A percentile compares a stretch with the other conserved stretches of the same genome.
Evolutionary conservation across 2,113 vertebrate species (phyloP).

Genomic region (Paradisaea rubra): DNA sequence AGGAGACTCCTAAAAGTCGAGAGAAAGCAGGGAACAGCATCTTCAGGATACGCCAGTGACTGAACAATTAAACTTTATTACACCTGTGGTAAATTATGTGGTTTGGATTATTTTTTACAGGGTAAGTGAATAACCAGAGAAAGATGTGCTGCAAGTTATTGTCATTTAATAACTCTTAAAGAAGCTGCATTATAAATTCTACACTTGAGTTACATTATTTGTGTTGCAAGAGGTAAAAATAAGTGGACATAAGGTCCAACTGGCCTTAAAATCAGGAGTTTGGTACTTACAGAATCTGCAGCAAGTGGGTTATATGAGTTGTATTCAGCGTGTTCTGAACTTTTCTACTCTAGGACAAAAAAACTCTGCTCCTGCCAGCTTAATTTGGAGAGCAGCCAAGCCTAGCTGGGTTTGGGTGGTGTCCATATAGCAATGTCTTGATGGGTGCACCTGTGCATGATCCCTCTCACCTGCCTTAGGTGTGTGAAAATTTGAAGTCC

Average conservation of each 20-base stretch:
- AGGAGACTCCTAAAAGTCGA: not conserved
- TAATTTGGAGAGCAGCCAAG: not conserved
- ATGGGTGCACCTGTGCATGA: not conserved
- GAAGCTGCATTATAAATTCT: not conserved
- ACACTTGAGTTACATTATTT: not conserved
- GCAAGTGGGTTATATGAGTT: not conserved
- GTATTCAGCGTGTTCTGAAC: not conserved
- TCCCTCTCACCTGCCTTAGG: not conserved
- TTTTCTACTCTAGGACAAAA: not conserved
- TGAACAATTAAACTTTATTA: not conserved
- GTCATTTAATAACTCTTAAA: not conserved
- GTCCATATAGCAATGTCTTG: not conserved
- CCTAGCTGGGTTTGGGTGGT: not conserved
- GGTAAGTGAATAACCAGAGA: not conserved
- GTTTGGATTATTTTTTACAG: not conserved
- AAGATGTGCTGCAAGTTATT: not conserved
- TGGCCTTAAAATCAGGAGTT: not conserved
- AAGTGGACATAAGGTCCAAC: not conserved
- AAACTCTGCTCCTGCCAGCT: not conserved
- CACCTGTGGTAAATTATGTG: not conserved
- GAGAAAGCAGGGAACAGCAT: not conserved
- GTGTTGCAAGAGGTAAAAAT: not conserved
- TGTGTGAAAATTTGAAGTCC: not conserved
- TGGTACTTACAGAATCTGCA: not conserved
- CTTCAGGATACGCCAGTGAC: not conserved